phyloP scores from a whole-genome alignment of 2,113 vertebrate species.

The Microtus richardsoni region DNA sequence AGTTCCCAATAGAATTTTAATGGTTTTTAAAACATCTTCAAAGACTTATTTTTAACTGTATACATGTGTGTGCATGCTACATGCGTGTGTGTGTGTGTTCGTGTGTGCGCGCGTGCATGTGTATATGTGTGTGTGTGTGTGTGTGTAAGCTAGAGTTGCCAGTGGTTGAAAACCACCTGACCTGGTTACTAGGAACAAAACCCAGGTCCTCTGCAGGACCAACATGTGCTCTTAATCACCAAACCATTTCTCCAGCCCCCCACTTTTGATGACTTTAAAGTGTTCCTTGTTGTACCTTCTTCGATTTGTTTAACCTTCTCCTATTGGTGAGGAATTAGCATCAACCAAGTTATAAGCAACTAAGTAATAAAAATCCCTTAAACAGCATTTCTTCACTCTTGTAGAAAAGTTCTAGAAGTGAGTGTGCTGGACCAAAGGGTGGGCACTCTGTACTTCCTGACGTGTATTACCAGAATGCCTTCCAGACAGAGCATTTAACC shows the following conservation, averaged over 20 bases:
- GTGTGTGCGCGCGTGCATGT: background rate
- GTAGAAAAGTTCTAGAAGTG: background rate
- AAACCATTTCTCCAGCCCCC: background rate
- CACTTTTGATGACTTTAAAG: background rate
- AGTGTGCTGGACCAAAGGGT: background rate
- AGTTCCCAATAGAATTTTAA: too few relatives aligned
- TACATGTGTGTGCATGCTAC: rapidly evolving
- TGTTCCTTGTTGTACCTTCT: background rate
- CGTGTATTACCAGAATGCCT: background rate
- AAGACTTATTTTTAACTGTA: background rate
- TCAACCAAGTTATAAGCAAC: background rate
- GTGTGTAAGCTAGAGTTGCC: background rate
- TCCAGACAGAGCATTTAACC: background rate
- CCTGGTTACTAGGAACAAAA: background rate
- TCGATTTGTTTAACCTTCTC: background rate
- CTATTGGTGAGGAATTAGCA: background rate
- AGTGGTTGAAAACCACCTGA: background rate
- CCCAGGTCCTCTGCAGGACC: background rate
- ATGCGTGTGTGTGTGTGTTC: rapidly evolving
- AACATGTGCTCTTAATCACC: background rate
- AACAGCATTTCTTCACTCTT: background rate
- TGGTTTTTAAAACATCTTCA: background rate
- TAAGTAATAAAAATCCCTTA: background rate
- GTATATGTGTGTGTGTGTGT: background rate
- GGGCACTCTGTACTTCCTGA: background rate